Conservation (phyloP, 1,140 invertebrate species). For the Leptinotarsa defecta region DNA sequence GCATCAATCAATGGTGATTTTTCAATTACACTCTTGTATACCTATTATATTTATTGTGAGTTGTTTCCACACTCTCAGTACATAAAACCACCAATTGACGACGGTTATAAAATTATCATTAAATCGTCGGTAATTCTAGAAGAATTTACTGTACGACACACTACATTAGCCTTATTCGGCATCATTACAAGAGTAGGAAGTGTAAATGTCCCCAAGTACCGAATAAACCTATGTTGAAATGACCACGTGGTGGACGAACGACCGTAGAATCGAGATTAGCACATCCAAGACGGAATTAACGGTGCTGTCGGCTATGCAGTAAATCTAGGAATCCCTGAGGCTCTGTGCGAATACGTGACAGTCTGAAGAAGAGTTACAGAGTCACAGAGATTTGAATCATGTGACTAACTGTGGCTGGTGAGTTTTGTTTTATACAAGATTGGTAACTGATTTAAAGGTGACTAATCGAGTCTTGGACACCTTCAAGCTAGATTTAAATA, state of each 20-base stretch:
- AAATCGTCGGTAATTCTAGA: slow-evolving; percentile 13
- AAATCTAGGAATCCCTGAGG: neutral
- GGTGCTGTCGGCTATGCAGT: slow-evolving; percentile 7
- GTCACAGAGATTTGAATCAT: neutral
- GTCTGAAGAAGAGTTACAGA: neutral
- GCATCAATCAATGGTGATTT: no score
- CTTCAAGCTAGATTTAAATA: no score
- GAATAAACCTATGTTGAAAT: slow-evolving; percentile 13
- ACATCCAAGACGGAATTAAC: neutral
- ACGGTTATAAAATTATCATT: slow-evolving; percentile 25
- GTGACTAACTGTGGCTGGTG: neutral
- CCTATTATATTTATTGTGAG: no score
- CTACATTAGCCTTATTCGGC: slow-evolving; percentile 24
- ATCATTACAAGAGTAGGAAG: slow-evolving; percentile 20
- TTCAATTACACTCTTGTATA: no score
- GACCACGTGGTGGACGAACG: slow-evolving; percentile 8
- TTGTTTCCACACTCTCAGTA: neutral
- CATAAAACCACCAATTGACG: slow-evolving; percentile 18
- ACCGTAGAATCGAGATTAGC: neutral
- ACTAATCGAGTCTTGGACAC: neutral
- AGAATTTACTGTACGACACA: slow-evolving; percentile 20
- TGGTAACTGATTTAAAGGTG: neutral
- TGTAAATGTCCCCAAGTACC: slow-evolving; percentile 15
- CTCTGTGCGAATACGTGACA: neutral
- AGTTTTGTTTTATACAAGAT: neutral